Conservation (phyloP, 2,797 vertebrate genomes). For the Buphagus erythrorhynchus region DNA sequence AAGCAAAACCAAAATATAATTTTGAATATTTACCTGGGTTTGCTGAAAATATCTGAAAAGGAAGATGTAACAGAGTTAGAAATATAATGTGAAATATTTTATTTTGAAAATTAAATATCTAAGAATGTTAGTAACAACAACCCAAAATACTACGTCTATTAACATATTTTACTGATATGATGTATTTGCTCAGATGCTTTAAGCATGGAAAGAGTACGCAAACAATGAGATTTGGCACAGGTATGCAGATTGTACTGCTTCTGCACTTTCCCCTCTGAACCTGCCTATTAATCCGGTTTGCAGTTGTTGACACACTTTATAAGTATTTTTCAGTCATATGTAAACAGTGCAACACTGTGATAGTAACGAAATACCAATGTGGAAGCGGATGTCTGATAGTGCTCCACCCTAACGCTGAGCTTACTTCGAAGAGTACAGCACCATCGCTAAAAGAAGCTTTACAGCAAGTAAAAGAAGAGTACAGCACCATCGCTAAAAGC, state of each 20-base stretch:
- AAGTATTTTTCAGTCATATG: slow-evolving; percentile 23
- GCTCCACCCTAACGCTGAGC: background rate
- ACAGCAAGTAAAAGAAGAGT: background rate
- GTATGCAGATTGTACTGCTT: background rate
- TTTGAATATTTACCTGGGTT: slow-evolving; percentile 80
- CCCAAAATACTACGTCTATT: background rate
- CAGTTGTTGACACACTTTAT: slow-evolving; percentile 54
- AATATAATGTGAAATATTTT: background rate
- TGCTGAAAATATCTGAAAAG: slow-evolving; percentile 84
- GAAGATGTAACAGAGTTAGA: slow-evolving; percentile 67
- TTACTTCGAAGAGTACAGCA: background rate
- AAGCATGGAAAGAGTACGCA: background rate
- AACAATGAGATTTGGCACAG: background rate
- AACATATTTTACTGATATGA: background rate
- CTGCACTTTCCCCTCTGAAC: slow-evolving; percentile 69
- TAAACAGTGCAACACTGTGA: background rate
- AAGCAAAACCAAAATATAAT: background rate
- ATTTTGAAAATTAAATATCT: background rate
- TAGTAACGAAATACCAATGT: background rate
- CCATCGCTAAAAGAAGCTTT: background rate
- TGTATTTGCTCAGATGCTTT: background rate
- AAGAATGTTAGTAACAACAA: background rate
- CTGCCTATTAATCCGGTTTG: slow-evolving; percentile 70
- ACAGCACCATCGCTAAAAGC: no score
- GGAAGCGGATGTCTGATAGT: background rate